These are phyloP conservation scores for Perognathus longimembris DNA, from an alignment of 2,113 vertebrate species.

Conservation along the genomic window DNA sequence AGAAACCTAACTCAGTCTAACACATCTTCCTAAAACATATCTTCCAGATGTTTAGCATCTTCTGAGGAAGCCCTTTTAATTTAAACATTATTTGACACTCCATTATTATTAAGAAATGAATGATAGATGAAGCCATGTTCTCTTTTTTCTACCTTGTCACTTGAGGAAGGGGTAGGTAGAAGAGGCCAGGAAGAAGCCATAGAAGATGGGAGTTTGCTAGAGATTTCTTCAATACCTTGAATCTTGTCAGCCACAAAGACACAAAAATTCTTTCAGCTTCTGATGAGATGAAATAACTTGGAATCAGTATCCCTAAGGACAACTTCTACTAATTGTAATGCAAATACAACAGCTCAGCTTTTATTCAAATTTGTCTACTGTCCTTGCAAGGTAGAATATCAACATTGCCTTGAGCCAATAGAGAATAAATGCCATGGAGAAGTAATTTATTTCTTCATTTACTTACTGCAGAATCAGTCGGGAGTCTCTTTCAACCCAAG, in stretches of 20 bases:
- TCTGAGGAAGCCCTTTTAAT: background rate
- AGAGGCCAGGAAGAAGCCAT: background rate
- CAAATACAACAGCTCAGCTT: background rate
- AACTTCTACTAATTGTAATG: conserved; percentile 32
- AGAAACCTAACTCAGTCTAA: background rate
- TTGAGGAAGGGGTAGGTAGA: background rate
- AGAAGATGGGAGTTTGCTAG: background rate
- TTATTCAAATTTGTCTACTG: background rate
- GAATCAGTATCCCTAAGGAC: background rate
- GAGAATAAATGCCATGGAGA: background rate
- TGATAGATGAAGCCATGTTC: background rate
- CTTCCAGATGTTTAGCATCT: background rate
- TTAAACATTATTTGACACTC: background rate
- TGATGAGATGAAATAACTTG: background rate
- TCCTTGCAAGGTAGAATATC: background rate
- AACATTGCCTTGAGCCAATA: background rate
- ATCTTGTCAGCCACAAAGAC: background rate
- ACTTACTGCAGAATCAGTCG: background rate
- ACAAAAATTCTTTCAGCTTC: background rate
- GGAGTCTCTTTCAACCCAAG: background rate
- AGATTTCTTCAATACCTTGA: background rate
- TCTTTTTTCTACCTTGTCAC: background rate
- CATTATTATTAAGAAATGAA: background rate
- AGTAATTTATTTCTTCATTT: conserved; percentile 47
- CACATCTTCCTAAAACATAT: background rate